phyloP scores from a whole-genome alignment of 2,888 invertebrate genomes.

The Ornithoptera alexandrae region DNA sequence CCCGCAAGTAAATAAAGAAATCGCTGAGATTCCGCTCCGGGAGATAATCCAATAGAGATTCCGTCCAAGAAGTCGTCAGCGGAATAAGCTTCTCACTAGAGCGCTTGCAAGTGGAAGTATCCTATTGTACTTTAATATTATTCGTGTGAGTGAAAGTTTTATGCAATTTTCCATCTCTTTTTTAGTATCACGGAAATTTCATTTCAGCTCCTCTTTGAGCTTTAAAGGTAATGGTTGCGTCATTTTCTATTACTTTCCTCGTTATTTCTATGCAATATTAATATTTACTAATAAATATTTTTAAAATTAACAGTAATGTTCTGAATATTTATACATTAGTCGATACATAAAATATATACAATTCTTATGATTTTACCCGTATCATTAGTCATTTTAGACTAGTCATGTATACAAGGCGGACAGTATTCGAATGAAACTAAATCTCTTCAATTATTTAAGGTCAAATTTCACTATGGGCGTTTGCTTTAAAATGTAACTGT shows the following conservation, averaged over 20 bases:
- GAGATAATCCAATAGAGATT: slow-evolving; percentile 28
- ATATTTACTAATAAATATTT: too few species aligned
- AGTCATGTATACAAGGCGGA: too few species aligned
- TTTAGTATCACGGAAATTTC: slow-evolving; percentile 10
- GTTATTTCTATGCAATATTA: too few species aligned
- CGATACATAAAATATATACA: too few species aligned
- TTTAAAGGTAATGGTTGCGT: background rate
- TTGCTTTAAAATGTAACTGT: slow-evolving; percentile 1
- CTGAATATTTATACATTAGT: too few species aligned
- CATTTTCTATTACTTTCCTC: background rate
- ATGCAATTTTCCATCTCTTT: slow-evolving; percentile 15
- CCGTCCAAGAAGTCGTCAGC: slow-evolving; percentile 17
- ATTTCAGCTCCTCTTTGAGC: slow-evolving; percentile 5
- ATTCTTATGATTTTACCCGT: too few species aligned
- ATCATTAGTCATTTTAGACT: too few species aligned
- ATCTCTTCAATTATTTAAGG: too few species aligned
- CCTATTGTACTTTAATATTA: slow-evolving; percentile 24
- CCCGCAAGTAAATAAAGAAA: slow-evolving; percentile 23
- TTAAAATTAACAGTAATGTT: too few species aligned
- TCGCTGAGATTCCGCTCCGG: slow-evolving; percentile 11
- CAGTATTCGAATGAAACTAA: too few species aligned
- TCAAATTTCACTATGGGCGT: background rate
- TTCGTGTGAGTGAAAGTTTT: slow-evolving; percentile 18
- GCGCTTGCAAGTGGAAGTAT: slow-evolving; percentile 22
- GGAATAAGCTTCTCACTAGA: slow-evolving; percentile 20